Evolutionary conservation across 1,140 invertebrate species (phyloP).

Genomic region (Bombus confusus): DNA sequence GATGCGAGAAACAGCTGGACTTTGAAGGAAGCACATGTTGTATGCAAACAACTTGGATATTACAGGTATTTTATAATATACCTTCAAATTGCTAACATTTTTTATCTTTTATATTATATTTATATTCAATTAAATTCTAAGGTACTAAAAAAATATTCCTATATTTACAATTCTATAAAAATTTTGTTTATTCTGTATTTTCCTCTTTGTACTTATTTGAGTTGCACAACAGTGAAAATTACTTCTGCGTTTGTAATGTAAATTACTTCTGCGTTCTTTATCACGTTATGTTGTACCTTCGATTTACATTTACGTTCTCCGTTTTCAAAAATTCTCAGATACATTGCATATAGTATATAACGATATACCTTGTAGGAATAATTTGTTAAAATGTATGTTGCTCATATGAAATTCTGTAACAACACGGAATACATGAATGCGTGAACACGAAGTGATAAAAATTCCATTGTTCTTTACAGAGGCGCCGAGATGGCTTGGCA

Average conservation of each 20-base stretch:
- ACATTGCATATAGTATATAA: background rate
- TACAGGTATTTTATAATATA: conserved; percentile 74
- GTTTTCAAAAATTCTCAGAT: too few relatives aligned
- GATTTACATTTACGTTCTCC: background rate
- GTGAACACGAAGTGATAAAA: background rate
- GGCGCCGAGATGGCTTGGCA: conserved; percentile 83
- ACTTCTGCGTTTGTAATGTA: too few relatives aligned
- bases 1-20: conserved; percentile 82
- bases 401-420: background rate
- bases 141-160: background rate
- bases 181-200: too few relatives aligned
- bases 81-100: too few relatives aligned
- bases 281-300: too few relatives aligned
- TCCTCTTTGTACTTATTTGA: too few relatives aligned
- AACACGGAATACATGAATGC: background rate
- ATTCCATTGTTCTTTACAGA: conserved; percentile 73
- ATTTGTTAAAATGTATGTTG: background rate
- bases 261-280: too few relatives aligned
- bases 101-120: too few relatives aligned
- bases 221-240: too few relatives aligned
- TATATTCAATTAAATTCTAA: background rate
- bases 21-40: conserved; percentile 82
- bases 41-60: conserved; percentile 84
- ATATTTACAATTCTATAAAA: background rate
- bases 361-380: background rate